Evolutionary conservation across 1,140 invertebrate genomes (phyloP).

Genomic region (Drosophila pallidifrons): DNA sequence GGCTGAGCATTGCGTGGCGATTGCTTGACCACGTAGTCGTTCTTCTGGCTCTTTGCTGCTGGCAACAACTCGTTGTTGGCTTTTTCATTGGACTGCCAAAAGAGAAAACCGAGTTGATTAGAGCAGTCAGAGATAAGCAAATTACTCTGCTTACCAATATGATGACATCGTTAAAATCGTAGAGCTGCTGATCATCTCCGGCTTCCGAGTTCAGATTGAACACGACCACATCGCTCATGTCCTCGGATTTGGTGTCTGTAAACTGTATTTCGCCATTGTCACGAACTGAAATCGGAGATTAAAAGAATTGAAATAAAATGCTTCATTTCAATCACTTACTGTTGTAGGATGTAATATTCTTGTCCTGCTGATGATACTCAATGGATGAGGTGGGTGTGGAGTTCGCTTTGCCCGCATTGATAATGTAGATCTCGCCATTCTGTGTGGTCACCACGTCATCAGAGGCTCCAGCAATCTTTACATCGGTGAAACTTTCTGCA

Average conservation of each 20-base stretch:
- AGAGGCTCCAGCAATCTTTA: conserved; percentile 39
- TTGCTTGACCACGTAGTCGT: conserved; percentile 53
- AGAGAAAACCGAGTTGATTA: background rate
- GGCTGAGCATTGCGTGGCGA: background rate
- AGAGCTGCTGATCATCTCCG: conserved; percentile 55
- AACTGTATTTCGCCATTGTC: conserved; percentile 79
- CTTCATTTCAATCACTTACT: conserved; percentile 46
- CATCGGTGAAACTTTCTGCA: conserved; percentile 31
- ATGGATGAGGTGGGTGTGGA: conserved; percentile 29
- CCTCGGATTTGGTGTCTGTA: conserved; percentile 51
- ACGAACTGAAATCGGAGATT: conserved; percentile 46
- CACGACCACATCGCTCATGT: conserved; percentile 61
- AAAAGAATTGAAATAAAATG: background rate
- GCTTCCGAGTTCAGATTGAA: conserved; percentile 75
- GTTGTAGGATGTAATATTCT: conserved; percentile 69
- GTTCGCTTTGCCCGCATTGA: conserved; percentile 50
- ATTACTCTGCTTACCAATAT: conserved; percentile 47
- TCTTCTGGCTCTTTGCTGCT: conserved; percentile 17
- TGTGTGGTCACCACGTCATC: conserved; percentile 48
- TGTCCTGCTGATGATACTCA: conserved; percentile 48
- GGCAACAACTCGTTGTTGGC: background rate
- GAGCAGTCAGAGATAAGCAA: no score
- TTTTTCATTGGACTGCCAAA: conserved; percentile 53
- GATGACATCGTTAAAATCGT: conserved; percentile 61
- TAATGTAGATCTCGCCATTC: conserved; percentile 66